Conservation (phyloP, 2,888 invertebrate genomes). For the Xestoiulus laeticollis region DNA sequence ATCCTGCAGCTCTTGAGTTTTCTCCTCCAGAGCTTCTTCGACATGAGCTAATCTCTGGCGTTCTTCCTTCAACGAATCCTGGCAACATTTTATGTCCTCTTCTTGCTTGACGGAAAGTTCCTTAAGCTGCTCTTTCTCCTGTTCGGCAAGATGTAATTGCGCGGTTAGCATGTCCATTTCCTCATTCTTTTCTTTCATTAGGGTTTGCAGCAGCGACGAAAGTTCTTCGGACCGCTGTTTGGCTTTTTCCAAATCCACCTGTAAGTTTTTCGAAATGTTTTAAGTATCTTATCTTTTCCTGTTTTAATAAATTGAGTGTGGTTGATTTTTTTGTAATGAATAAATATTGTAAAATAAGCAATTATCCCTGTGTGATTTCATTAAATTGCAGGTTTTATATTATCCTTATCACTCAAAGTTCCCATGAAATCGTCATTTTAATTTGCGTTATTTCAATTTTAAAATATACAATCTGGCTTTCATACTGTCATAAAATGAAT, state of each 20-base stretch:
- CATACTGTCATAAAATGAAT: too few species aligned
- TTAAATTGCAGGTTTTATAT: too few species aligned
- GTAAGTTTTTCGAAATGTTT: too few species aligned
- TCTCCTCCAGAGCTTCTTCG: slow-evolving; percentile 27
- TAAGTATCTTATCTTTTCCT: too few species aligned
- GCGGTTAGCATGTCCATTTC: slow-evolving; percentile 62
- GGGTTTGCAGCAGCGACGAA: slow-evolving; percentile 58
- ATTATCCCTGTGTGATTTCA: too few species aligned
- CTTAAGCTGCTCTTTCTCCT: slow-evolving; percentile 47
- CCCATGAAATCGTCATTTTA: too few species aligned
- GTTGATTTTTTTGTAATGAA: too few species aligned
- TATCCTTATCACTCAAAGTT: too few species aligned
- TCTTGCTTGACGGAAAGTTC: slow-evolving; percentile 1
- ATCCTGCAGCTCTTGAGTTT: slow-evolving; percentile 38
- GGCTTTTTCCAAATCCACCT: slow-evolving; percentile 49
- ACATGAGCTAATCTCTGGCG: not conserved
- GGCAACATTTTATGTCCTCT: not conserved
- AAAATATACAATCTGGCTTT: too few species aligned
- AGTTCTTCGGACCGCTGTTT: slow-evolving; percentile 51
- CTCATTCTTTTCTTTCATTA: slow-evolving; percentile 64
- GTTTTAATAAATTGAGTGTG: too few species aligned
- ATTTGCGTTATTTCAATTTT: too few species aligned
- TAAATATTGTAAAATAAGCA: too few species aligned
- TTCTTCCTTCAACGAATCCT: not conserved
- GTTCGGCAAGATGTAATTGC: slow-evolving; percentile 57